Conservation (phyloP, 2,113 vertebrate genomes). For the Notothenia rossii region DNA sequence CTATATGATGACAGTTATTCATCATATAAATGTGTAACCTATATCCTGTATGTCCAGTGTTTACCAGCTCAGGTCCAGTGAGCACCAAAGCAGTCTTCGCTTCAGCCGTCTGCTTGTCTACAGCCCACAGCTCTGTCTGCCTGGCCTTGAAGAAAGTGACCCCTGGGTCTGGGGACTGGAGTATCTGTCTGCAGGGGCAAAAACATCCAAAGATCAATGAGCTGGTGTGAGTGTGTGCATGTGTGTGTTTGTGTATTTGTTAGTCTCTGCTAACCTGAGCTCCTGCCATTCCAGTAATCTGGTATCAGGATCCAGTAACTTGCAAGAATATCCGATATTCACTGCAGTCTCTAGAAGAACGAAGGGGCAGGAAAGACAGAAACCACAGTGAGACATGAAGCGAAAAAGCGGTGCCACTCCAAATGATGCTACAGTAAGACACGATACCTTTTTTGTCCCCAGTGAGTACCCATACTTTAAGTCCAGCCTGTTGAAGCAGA, state of each 20-base stretch:
- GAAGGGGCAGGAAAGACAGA: background rate
- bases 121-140: slow-evolving; percentile 51
- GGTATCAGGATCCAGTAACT: slow-evolving; percentile 88
- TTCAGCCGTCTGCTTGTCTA: slow-evolving; percentile 46
- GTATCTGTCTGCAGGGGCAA: slow-evolving; percentile 82
- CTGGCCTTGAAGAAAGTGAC: slow-evolving; percentile 70
- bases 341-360: slow-evolving; percentile 89
- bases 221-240: slow-evolving; percentile 18
- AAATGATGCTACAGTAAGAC: background rate
- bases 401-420: background rate
- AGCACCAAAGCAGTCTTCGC: slow-evolving; percentile 86
- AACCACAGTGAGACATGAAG: background rate
- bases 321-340: slow-evolving; percentile 92
- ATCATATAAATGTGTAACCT: background rate
- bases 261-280: slow-evolving; percentile 82
- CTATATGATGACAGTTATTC: background rate
- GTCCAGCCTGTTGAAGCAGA: slow-evolving; percentile 86
- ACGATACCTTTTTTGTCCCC: slow-evolving; percentile 94
- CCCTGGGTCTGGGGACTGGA: slow-evolving; percentile 83
- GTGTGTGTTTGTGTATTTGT: slow-evolving; percentile 40
- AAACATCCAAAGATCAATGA: slow-evolving; percentile 65
- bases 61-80: slow-evolving; percentile 91
- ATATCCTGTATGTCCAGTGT: slow-evolving; percentile 20
- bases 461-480: slow-evolving; percentile 95
- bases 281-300: slow-evolving; percentile 89